Evolutionary conservation across 2,797 vertebrate species (phyloP), one percentile per base, ranked within the genome.

Genomic region (Eutrigla gurnardus): DNA sequence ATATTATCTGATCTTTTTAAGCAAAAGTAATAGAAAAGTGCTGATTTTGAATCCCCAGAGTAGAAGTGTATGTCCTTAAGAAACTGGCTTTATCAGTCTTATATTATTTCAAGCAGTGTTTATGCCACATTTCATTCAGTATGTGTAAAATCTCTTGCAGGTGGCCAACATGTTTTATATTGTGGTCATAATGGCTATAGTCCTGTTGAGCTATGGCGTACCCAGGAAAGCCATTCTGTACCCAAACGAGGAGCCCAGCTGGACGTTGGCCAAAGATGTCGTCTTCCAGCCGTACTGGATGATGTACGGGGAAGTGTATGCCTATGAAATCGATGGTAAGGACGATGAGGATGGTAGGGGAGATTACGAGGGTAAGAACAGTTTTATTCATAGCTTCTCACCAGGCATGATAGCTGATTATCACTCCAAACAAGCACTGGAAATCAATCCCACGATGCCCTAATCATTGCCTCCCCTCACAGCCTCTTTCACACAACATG

Each of bases 131-230:
- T 47, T 49, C 10, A 63, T 58, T 58, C 1, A 40, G 10, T 52
- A 4, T 67, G 43, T 68, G 35, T 61, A n/a, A 7, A 7, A 0
- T 87, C 6, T 81, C 46, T 90, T 92, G 12, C 85, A 99, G 98
- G 98, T 99, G 88, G 97, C 98, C 86, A 99, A 99, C 93, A 99
- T 99, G 98, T 99, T 99, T 92, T 99, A 99, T 90, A 99, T 99
- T 70, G 98, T 99, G 88, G 96, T 99, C 75, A 99, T 99, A 83
- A 99, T 99, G 98, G 94, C 95, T 3, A 95, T 99, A 55, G 98
- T 99, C 37, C 94, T 99, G 33, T 94, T 99, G 81, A 99, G 98
- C 91, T 99, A 96, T 74, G 98, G 98, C 50, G 98, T 99, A 84
- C 98, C 98, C 49, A 95, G 98, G 86, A 96, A 99, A 91, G 98